Evolutionary conservation across 2,797 vertebrate species (phyloP).

Genomic region (Peromyscus attwateri): DNA sequence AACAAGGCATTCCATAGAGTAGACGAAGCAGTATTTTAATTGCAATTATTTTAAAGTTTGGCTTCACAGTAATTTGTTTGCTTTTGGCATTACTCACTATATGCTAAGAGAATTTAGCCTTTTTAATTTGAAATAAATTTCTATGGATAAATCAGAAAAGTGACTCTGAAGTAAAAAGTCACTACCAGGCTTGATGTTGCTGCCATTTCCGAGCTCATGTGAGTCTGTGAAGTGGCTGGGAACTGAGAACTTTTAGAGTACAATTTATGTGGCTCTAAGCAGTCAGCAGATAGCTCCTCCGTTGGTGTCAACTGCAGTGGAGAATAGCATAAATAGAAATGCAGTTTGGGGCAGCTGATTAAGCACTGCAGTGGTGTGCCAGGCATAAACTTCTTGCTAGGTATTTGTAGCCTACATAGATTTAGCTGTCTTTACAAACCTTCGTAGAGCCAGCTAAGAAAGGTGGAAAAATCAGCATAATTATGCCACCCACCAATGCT

Average conservation of each 20-base stretch:
- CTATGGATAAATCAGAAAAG: conserved; percentile 4
- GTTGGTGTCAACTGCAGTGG: neutral
- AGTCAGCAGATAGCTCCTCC: conserved; percentile 1
- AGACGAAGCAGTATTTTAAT: conserved; percentile 41
- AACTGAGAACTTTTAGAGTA: neutral
- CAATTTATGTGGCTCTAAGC: neutral
- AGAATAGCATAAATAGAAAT: conserved; percentile 58
- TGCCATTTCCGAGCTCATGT: neutral
- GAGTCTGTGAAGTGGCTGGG: neutral
- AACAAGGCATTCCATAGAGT: conserved; percentile 61
- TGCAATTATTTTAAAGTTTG: conserved; percentile 28
- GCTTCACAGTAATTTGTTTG: conserved; percentile 20
- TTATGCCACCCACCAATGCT: conserved; percentile 37
- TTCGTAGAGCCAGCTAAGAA: conserved; percentile 30
- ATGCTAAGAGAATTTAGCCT: neutral
- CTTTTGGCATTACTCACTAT: conserved; percentile 22
- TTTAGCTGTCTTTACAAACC: conserved; percentile 61
- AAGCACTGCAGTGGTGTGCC: conserved; percentile 24
- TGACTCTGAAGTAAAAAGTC: conserved; percentile 49
- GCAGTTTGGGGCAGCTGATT: conserved; percentile 48
- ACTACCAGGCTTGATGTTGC: neutral
- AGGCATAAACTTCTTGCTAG: conserved; percentile 46
- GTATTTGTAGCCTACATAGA: conserved; percentile 50
- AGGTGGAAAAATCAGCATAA: conserved; percentile 23
- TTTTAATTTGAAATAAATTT: conserved; percentile 60